Base-by-base conservation (phyloP, 2,113 vertebrate species). In the Falco punctatus region DNA sequence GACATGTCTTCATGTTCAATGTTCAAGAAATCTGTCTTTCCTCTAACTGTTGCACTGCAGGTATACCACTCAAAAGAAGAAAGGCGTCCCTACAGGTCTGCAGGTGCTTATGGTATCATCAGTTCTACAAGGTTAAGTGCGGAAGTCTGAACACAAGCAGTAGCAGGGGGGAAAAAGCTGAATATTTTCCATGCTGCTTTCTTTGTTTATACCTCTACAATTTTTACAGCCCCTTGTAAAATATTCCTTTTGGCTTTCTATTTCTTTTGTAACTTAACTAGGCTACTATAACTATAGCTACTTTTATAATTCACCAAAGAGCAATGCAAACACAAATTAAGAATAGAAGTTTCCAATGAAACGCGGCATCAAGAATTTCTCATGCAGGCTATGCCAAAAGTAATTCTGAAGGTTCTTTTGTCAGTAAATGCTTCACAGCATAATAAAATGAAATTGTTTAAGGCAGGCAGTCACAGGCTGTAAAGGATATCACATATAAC, bases 381-480 rank as follows among this genome's bases (percentile, higher is more conserved):
- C 74, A 40, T 80, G 54, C 2, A 18, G 51, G 26, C 58, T 95
- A 24, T 84, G 78, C 49, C 84, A 83, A 87, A 88, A 28, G 75
- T 96, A 92, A 82, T 83, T 88, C 69, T 71, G 59, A 78, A 93
- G 65, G 33, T 19, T 92, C 54, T 91, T 92, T 69, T 70, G 78
- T 88, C 92, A 90, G 88, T 86, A 94, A 86, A 87, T 90, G 72
- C 77, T 95, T 93, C 88, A 92, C 59, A 97, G 92, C 35, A 59
- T 90, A 91, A 77, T 77, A 55, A 93, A 95, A 88, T 3, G 11
- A 83, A 96, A 97, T 97, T 10, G 7, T 95, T 96, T 93, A 94
- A 92, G 96, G 82, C 92, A 96, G 84, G 59, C 70, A 92, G 92
- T 94, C 96, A 94, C 78, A 95, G 93, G 23, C 79, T 79, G 81